Conservation (phyloP, 2,888 invertebrate species). For the Oscheius sp. region DNA sequence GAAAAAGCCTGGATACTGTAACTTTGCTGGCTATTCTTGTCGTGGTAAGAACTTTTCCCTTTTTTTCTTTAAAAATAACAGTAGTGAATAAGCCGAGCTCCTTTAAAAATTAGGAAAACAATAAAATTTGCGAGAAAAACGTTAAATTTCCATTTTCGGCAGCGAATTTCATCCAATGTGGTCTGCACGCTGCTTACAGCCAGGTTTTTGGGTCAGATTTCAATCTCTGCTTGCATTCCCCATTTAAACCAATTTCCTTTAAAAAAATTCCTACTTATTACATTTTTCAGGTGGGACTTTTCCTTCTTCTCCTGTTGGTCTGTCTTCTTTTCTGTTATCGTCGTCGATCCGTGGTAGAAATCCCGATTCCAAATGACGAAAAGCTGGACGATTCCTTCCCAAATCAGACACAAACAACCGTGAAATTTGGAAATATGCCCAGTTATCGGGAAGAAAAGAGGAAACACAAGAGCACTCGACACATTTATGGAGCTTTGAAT, state of each 20-base stretch:
- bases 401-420: slow-evolving; percentile 61
- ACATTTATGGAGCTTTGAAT: slow-evolving; percentile 70
- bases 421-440: slow-evolving; percentile 75
- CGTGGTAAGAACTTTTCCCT: slow-evolving; percentile 43
- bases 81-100: neutral
- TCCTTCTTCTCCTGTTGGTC: slow-evolving; percentile 73
- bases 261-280: neutral
- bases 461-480: slow-evolving; percentile 67
- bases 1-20: slow-evolving; percentile 72
- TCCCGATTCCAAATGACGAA: slow-evolving; percentile 53
- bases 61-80: neutral
- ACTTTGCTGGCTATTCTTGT: slow-evolving; percentile 75
- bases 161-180: too few relatives aligned
- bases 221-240: neutral
- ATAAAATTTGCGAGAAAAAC: neutral
- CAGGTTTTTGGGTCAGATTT: too few relatives aligned
- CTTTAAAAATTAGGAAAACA: neutral
- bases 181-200: neutral
- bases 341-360: slow-evolving; percentile 56
- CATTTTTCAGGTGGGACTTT: slow-evolving; percentile 72
- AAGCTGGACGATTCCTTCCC: slow-evolving; percentile 46
- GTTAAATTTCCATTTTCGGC: neutral
- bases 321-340: slow-evolving; percentile 75
- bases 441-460: slow-evolving; percentile 72
- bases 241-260: neutral